Conservation (phyloP, 2,888 invertebrate genomes). For the Eupithecia subumbrata region DNA sequence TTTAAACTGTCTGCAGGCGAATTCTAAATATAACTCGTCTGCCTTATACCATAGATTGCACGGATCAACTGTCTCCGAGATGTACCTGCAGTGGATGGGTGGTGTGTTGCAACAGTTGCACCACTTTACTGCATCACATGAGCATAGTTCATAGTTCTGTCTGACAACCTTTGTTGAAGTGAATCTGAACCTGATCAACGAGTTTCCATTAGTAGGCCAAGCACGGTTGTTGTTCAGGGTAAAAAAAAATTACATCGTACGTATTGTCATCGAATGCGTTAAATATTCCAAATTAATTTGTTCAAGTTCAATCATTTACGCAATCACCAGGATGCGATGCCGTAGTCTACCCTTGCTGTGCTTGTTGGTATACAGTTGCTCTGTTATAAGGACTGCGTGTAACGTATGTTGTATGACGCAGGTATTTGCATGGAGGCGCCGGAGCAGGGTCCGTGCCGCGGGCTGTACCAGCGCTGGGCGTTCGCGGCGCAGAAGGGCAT, state of each 20-base stretch:
- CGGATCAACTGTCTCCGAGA: not conserved
- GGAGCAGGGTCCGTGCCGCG: slow-evolving; percentile 94
- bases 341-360: not conserved
- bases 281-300: not conserved
- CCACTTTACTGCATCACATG: not conserved
- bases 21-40: not conserved
- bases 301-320: not conserved
- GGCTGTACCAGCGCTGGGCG: slow-evolving; percentile 93
- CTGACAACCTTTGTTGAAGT: not conserved
- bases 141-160: not conserved
- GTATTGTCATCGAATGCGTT: not conserved
- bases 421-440: slow-evolving; percentile 92
- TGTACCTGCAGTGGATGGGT: not conserved
- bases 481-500: slow-evolving; percentile 89
- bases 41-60: not conserved
- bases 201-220: not conserved
- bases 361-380: not conserved
- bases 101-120: not conserved
- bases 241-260: not conserved
- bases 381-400: not conserved
- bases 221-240: not conserved
- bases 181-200: not conserved
- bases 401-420: slow-evolving; percentile 56
- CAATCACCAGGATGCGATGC: not conserved
- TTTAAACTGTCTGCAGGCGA: not conserved